A percentile compares a stretch with the other conserved stretches of the same genome.
Conservation (phyloP, 2,888 invertebrate species). For the Listrodromus nycthemerus region DNA sequence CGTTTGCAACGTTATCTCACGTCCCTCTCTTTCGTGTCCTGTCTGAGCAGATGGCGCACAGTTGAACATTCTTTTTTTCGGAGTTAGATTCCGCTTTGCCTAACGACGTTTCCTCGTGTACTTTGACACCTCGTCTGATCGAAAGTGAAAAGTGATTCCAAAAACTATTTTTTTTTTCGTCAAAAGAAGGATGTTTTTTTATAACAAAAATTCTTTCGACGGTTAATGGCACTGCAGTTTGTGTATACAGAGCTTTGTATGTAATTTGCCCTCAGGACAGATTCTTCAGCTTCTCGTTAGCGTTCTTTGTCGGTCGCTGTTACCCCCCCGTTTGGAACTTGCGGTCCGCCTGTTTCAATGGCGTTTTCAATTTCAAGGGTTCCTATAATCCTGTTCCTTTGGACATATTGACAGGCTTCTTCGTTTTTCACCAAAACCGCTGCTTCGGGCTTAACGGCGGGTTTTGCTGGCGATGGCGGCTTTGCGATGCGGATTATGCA, state of each 20-base stretch:
- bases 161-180: background rate
- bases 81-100: background rate
- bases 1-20: no score
- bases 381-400: background rate
- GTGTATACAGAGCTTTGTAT: background rate
- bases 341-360: background rate
- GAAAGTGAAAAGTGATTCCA: background rate
- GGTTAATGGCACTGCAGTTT: slow-evolving; percentile 3
- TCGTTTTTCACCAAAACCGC: background rate
- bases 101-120: background rate
- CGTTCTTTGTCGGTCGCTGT: background rate
- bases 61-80: background rate
- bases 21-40: background rate
- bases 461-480: background rate
- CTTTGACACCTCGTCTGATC: background rate
- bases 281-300: background rate
- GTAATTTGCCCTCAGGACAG: background rate
- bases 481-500: slow-evolving; percentile 16
- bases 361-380: slow-evolving; percentile 3
- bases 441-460: background rate
- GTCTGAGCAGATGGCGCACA: background rate
- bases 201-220: background rate
- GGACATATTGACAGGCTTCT: slow-evolving; percentile 11
- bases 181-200: background rate
- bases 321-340: background rate